Base-by-base conservation (phyloP, 2,888 invertebrate genomes). In the Cenopis cana region DNA sequence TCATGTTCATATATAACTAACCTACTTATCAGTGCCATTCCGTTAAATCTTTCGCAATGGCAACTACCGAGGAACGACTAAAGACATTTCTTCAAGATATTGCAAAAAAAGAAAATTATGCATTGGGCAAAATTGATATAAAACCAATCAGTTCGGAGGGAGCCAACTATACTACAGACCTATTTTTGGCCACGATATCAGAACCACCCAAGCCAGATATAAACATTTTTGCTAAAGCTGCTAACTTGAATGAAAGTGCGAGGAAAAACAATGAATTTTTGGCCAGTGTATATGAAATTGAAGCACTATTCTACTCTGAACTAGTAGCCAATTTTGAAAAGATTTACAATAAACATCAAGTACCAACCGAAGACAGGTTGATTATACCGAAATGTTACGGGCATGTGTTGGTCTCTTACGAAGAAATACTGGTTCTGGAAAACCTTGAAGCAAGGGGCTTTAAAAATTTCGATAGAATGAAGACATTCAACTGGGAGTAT, bases 381-480 rank as follows among this genome's bases (percentile, higher is more conserved):
- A 3, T 46, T 10, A 50, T 65, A 36, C 50, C 72, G 0, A 73
- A 69, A 14, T 68, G 49, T n/a, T 74, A 74, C 59, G 74, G 61
- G 9, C 20, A 62, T 11, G 17, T n/a, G 8, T 50, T 57, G 12
- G 41, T 50, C 8, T 38, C 14, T 10, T 10, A 41, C 6, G 66
- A 74, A 29, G 76, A 76, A 41, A 67, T 59, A 2, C n/a, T 76
- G 5, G 46, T 76, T 14, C 38, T 76, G 6, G 74, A 74, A 54
- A 65, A 76, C 52, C 57, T 76, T 3, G 54, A 61, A 14, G 62
- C 46, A 1, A 70, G 49, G 29, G 73, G 73, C 1, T 75, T 66
- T 59, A 56, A 17, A 1, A 62, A 38, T 11, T 73, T 38, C 36
- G 72, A 76, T 56, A 71, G 75, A 38, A 69, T 73, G 41, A 62